Evolutionary conservation across 2,888 invertebrate genomes (phyloP).

Genomic region (Phyllotreta striolata): DNA sequence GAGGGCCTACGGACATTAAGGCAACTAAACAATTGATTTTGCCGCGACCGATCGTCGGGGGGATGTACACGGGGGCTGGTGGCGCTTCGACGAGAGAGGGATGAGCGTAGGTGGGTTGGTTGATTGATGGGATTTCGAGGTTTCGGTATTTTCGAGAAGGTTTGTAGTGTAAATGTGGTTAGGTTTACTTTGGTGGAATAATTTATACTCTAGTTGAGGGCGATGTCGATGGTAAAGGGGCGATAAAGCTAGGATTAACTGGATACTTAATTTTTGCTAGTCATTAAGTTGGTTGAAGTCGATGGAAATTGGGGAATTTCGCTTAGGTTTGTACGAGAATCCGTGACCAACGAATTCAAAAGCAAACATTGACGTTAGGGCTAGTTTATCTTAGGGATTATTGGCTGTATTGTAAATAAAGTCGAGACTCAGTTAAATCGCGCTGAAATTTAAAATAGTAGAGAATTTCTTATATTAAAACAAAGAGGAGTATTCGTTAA

Average conservation of each 20-base stretch:
- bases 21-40: slow-evolving; percentile 51
- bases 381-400: no score
- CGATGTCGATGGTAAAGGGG: slow-evolving; percentile 10
- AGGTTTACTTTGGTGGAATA: slow-evolving; percentile 27
- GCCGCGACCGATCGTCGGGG: slow-evolving; percentile 28
- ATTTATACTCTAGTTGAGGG: slow-evolving; percentile 19
- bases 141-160: slow-evolving; percentile 25
- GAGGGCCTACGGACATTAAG: slow-evolving; percentile 48
- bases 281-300: slow-evolving; percentile 9
- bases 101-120: slow-evolving; percentile 33
- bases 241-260: slow-evolving; percentile 11
- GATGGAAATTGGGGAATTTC: slow-evolving; percentile 8
- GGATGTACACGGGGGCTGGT: slow-evolving; percentile 17
- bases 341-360: no score
- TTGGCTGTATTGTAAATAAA: no score
- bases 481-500: no score
- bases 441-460: no score
- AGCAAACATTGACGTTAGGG: no score
- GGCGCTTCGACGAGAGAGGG: slow-evolving; percentile 11
- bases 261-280: slow-evolving; percentile 13
- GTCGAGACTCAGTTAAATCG: no score
- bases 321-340: not conserved
- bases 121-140: slow-evolving; percentile 36
- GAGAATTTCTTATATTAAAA: no score
- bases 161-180: slow-evolving; percentile 28